Base-by-base conservation (phyloP, 2,797 vertebrate species). In the Antrozous pallidus region DNA sequence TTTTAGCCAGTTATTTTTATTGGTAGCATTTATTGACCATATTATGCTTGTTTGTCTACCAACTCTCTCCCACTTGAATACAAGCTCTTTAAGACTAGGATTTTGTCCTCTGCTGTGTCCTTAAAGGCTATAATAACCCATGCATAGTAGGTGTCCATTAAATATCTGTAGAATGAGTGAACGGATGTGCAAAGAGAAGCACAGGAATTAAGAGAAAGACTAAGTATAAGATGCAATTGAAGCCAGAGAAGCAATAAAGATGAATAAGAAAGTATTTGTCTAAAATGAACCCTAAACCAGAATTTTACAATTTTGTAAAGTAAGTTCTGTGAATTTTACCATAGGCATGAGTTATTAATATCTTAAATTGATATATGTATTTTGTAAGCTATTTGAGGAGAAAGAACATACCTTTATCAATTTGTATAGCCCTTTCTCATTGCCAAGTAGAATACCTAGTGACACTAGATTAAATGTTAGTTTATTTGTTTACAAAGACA, bases 401-500 rank as follows among this genome's bases (percentile, higher is more conserved):
- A 94, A 84, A 93, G 14, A 45, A 38, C 22, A 40, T 88, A 31
- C 1, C 28, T 71, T 90, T 80, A 47, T 88, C 80, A 83, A 73
- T 94, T 56, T 58, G 10, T 83, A 8, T 7, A 22, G 4, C 14
- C 5, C 5, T 90, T 31, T 93, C 67, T 33, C 49, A 58, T 17
- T 36, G 45, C 51, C 51, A 81, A 61, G 8, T n/a, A 87, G 28
- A 88, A 14, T 38, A 80, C 49, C 49, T 82, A 71, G 65, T n/a
- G 40, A 90, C 90, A 90, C 42, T 87, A 58, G 80, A 80, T 83
- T 61, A 85, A 74, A 61, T 83, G 73, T 51, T 81, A 94, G 95
- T 89, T 94, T 86, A 79, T 87, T 91, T 94, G 82, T 92, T 94
- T 92, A 89, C 69, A 93, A 49, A 96, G 58, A 92, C 80, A 83